Conservation (phyloP, 1,140 invertebrate species). For the Colletes latitarsis region DNA sequence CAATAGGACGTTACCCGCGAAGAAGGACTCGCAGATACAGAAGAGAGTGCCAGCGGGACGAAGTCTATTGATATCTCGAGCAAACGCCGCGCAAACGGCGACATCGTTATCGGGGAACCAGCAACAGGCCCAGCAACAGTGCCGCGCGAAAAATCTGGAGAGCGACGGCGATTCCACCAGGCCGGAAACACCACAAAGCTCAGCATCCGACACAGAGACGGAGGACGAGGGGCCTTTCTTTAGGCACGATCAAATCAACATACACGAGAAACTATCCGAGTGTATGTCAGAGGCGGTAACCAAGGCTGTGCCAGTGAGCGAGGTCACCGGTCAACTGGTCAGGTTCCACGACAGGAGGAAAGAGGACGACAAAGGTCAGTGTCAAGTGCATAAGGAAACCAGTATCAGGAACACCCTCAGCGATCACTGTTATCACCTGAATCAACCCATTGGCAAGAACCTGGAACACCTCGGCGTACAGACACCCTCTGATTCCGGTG, state of each 20-base stretch:
- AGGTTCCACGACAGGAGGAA: constrained; percentile 66
- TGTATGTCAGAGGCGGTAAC: constrained; percentile 62
- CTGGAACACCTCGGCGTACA: constrained; percentile 86
- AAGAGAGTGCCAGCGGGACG: constrained; percentile 70
- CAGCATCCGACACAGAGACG: constrained; percentile 59
- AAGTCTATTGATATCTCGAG: constrained; percentile 72
- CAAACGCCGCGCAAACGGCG: background rate
- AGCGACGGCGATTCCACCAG: constrained; percentile 74
- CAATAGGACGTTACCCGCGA: constrained; percentile 69
- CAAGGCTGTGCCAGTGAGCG: constrained; percentile 69
- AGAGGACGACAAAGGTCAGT: constrained; percentile 62
- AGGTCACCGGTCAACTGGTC: constrained; percentile 71
- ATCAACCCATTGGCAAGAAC: constrained; percentile 80
- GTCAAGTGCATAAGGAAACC: constrained; percentile 64
- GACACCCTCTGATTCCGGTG: constrained; percentile 93
- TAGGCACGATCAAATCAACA: constrained; percentile 73
- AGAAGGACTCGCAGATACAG: constrained; percentile 61
- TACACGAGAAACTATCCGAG: constrained; percentile 71
- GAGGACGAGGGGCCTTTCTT: constrained; percentile 67
- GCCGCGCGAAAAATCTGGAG: constrained; percentile 56
- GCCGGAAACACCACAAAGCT: constrained; percentile 68
- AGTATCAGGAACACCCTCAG: constrained; percentile 74
- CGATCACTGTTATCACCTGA: constrained; percentile 88
- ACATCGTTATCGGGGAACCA: background rate
- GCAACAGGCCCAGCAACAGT: constrained; percentile 32